A percentile compares a stretch with the other conserved stretches of the same genome.
Conservation (phyloP, 2,888 invertebrate species). For the Drosophila flavopinicola region DNA sequence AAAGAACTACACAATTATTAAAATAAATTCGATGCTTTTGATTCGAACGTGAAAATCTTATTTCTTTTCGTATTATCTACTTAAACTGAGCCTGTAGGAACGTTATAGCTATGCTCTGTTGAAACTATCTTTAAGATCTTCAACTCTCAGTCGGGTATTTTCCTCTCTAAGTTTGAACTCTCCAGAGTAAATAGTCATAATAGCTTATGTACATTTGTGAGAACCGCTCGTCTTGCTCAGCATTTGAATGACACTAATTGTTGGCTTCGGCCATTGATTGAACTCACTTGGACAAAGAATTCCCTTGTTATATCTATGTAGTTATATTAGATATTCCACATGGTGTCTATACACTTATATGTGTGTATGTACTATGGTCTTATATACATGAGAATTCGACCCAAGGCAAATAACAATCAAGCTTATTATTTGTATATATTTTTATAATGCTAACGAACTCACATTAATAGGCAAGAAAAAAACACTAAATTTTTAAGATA, state of each 20-base stretch:
- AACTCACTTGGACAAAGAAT: slow-evolving; percentile 49
- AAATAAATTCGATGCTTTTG: no score
- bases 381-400: neutral
- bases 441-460: no score
- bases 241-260: slow-evolving; percentile 53
- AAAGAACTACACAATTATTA: no score
- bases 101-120: neutral
- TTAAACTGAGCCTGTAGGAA: no score
- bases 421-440: neutral
- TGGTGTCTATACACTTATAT: neutral
- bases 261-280: slow-evolving; percentile 29
- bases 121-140: neutral
- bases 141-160: neutral
- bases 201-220: slow-evolving; percentile 7
- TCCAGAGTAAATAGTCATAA: neutral
- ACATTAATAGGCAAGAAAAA: no score
- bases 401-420: neutral
- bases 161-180: neutral
- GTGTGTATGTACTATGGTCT: neutral
- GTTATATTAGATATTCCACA: slow-evolving; percentile 10
- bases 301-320: slow-evolving; percentile 35
- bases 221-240: slow-evolving; percentile 21
- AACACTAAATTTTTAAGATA: neutral
- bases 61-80: no score
- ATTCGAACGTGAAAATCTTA: no score